Evolutionary conservation across 2,113 vertebrate genomes (phyloP).

Genomic region (Verasper variegatus): DNA sequence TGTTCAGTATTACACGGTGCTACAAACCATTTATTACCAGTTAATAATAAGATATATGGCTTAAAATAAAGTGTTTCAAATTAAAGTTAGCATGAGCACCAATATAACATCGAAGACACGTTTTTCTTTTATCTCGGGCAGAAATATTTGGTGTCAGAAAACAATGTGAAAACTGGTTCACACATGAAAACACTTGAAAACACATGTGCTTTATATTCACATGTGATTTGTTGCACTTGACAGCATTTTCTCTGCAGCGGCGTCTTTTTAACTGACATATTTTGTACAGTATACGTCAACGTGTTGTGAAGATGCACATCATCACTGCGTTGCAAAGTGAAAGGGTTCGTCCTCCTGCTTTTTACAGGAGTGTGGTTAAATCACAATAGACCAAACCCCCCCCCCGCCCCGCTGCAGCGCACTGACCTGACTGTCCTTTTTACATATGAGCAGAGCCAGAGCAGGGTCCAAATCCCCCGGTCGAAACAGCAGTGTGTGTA

Average conservation of each 20-base stretch:
- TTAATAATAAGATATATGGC: background rate
- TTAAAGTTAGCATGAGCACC: background rate
- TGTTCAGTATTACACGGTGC: background rate
- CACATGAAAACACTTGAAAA: constrained; percentile 42
- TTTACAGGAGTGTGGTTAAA: constrained; percentile 10
- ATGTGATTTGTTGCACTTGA: constrained; percentile 33
- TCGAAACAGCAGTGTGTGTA: constrained; percentile 61
- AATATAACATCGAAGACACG: background rate
- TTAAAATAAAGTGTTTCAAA: background rate
- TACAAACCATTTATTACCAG: background rate
- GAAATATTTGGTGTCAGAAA: constrained; percentile 9
- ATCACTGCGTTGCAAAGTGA: background rate
- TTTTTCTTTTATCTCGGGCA: background rate
- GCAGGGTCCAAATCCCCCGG: constrained; percentile 58
- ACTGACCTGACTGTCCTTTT: constrained; percentile 54
- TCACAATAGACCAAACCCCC: constrained; percentile 21
- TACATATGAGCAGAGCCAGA: constrained; percentile 58
- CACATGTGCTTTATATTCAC: constrained; percentile 44
- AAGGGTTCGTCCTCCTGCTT: constrained; percentile 35
- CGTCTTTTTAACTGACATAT: background rate
- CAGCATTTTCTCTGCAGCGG: constrained; percentile 25
- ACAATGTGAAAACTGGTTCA: background rate
- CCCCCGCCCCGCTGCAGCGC: background rate
- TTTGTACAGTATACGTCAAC: background rate
- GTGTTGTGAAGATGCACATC: background rate